Evolutionary conservation across 2,888 invertebrate species (phyloP), one percentile per base, ranked within the genome.

Genomic region (Luffia ferchaultella): DNA sequence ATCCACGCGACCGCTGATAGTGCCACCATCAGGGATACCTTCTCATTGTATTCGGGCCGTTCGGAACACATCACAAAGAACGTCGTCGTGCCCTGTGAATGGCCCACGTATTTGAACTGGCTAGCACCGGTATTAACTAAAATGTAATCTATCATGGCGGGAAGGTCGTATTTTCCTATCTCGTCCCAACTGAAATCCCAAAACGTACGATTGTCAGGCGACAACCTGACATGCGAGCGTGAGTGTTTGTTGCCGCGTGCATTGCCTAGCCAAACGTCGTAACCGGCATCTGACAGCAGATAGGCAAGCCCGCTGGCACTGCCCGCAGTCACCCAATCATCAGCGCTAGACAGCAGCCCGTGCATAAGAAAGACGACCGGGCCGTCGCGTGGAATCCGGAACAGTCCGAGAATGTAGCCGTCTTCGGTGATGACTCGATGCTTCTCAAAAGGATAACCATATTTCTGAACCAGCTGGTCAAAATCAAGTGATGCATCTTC

Each of bases 181-280:
- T 93, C 89, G 63, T 94, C 89, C 86, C 88, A 93, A 54, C 89
- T 90, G 58, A 87, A 89, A 41, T 85, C 61, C 89, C 89, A 89
- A 60, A 84, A 89, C 43, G 70, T 61, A 30, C 57, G 19, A 16
- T 79, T 67, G 0, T 52, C 54, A 1, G 74, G 60, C 19, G 66
- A 54, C 63, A 69, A 55, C 1, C 61, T 63, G 1, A 60, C 58
- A 59, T 90, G 89, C n/a, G 65, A 68, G 45, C 73, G 68, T 1
- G 85, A 82, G 62, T 88, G 88, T 1, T 82, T 85, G 64, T 91
- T 93, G 12, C 93, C 93, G 52, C 93, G 76, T 16, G 86, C 85
- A 69, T 94, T 94, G 1, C 90, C 91, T 55, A 93, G 58, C 93
- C 93, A 94, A 1, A 90, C 88, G 59, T 90, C 90, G 57, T 87